Evolutionary conservation across 2,888 invertebrate species (phyloP).

Genomic region (Nemurella pictetii): DNA sequence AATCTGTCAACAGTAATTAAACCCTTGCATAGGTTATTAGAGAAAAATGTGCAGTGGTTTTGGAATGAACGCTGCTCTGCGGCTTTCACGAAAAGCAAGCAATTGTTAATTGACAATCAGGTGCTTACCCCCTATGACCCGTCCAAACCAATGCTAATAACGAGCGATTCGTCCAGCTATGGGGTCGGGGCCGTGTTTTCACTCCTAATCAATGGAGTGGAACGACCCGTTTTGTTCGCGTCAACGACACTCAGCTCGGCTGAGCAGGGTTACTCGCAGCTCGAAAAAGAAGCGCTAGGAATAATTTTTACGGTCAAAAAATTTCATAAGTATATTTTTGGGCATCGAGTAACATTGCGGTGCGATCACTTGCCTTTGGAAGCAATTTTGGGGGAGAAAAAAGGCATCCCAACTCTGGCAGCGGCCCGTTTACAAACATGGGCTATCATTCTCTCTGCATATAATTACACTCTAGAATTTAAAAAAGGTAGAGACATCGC

Average conservation of each 20-base stretch:
- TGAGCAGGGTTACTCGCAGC: conserved; percentile 32
- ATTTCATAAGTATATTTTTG: conserved; percentile 8
- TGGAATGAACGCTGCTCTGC: not conserved
- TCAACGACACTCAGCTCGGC: not conserved
- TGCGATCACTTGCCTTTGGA: conserved; percentile 18
- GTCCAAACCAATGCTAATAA: conserved; percentile 1
- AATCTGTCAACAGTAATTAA: too few species aligned
- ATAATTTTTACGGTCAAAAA: not conserved
- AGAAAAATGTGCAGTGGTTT: conserved; percentile 2
- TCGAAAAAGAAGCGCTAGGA: conserved; percentile 2
- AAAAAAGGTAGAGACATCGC: conserved; percentile 11
- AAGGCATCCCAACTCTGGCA: conserved; percentile 23
- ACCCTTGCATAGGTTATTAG: too few species aligned
- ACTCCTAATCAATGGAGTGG: not conserved
- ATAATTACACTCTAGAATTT: conserved; percentile 4
- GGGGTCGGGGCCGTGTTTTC: conserved; percentile 11
- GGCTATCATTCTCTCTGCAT: conserved; percentile 17
- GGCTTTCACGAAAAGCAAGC: not conserved
- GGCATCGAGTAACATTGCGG: not conserved
- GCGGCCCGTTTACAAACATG: conserved; percentile 22
- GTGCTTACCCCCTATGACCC: conserved; percentile 9
- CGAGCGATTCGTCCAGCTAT: not conserved
- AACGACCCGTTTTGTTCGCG: not conserved
- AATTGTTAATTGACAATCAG: not conserved
- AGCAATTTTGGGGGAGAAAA: not conserved